Evolutionary conservation across 2,888 invertebrate genomes (phyloP).

Genomic region (Therioaphis trifolii): DNA sequence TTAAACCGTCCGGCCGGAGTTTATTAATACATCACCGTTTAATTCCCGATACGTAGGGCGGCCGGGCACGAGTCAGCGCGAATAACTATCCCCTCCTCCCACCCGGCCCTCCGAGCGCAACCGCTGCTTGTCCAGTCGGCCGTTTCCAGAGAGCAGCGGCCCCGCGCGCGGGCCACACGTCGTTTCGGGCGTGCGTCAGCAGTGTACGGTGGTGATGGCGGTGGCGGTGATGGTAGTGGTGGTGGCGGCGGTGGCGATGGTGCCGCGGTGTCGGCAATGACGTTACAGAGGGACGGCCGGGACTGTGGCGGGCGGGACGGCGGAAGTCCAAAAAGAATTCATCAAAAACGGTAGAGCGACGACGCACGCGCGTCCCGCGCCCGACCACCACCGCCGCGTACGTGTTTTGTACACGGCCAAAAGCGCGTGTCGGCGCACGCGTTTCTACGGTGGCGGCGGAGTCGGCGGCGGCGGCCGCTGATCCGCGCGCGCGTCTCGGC

Average conservation of each 20-base stretch:
- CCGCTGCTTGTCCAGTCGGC: background rate
- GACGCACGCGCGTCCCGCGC: conserved; percentile 4
- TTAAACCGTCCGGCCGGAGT: conserved; percentile 47
- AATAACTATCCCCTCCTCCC: no score
- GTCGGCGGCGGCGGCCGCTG: background rate
- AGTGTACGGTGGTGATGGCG: background rate
- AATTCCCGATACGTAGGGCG: conserved; percentile 35
- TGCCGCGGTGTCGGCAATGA: background rate
- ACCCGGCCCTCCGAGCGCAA: background rate
- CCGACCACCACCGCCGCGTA: background rate
- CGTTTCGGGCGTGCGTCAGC: background rate
- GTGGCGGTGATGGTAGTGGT: background rate
- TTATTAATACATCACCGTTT: conserved; percentile 55
- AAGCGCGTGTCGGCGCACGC: background rate
- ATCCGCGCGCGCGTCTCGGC: background rate
- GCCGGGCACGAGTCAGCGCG: background rate
- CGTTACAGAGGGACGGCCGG: background rate
- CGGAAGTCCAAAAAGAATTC: background rate
- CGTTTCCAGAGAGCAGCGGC: background rate
- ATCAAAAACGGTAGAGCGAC: no score
- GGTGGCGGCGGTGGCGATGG: no score
- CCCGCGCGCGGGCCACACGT: background rate
- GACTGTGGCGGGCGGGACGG: background rate
- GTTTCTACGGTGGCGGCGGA: no score
- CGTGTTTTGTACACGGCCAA: no score